Evolutionary conservation across 2,888 invertebrate genomes (phyloP), one percentile per base, ranked within the genome.

Genomic region (Drosophila conformis): DNA sequence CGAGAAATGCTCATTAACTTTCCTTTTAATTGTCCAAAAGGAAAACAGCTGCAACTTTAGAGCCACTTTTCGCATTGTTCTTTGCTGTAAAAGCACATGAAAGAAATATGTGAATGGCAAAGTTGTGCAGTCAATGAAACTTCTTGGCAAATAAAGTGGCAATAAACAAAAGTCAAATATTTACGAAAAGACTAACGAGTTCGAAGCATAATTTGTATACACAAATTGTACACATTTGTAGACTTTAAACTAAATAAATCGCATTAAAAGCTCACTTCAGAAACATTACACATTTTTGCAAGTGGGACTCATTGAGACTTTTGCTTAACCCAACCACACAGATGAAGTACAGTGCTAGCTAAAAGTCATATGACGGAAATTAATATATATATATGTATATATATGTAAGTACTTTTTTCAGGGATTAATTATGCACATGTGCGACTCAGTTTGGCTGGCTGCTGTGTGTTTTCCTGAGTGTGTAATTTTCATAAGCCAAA

Each of bases 341-440:
- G n/a, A 48, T 58, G 56, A n/a, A 60, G 62, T 27, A 36, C 52
- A 35, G 27, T 59, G 69, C 48, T 52, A 38, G 42, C 52, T 35
- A 25, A 11, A 67, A 72, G 62, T 67, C 38, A 51, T 46, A 61
- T 42, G 65, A 69, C 65, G 63, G 58, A 75, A 76, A 85, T 87
- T 69, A 82, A 87, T 82, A 25, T 46, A 46, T 21, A 21, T 21
- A 21, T 3, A 42, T 7, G 2, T 27, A 3, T 27, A 27, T 40
- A 42, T 1, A 5, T 38, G 3, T 7, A 3, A 8, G 7, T 8
- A 18, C 4, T 13, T 25, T 87, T 80, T 85, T 65, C 64, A 78
- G 74, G 15, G 15, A 85, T 85, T 80, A 87, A 88, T 88, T 85
- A 88, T 90, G 90, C 86, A 90, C 90, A 86, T 80, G 73, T 80